Base-by-base conservation (phyloP, 2,888 invertebrate species). In the Linnaemya vulpina region DNA sequence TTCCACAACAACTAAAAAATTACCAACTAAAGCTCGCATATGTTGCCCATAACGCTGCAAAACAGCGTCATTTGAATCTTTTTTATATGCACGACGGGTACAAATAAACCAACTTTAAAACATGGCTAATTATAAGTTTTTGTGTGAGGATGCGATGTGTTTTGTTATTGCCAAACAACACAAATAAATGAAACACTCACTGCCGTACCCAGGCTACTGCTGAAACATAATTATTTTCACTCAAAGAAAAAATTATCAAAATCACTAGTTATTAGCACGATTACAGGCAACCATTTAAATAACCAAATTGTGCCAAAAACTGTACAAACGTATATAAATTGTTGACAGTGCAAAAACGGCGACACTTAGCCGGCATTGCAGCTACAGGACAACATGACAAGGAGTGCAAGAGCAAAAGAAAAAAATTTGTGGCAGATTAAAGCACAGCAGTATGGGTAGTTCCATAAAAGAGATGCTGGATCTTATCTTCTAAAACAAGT, bases 221-320 rank as follows among this genome's bases (percentile, higher is more conserved):
- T 38, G 40, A 51, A 63, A 40, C 74, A 71, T n/a, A 20, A 38
- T 51, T 62, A 74, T 51, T 62, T 51, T 9, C 20, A 46, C 35
- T 53, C 10, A 63, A 60, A 46, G 0, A 60, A 71, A 25, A 49
- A 46, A 46, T 65, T 62, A 51, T 67, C 43, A 81, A 75, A 79
- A 83, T 74, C 79, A 63, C 46, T 79, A 70, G 74, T 83, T 83
- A 83, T 83, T 83, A 83, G 79, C 62, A 63, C 79, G 68, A 79
- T 79, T 83, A 75, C 38, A 62, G 74, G 40, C 70, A 79, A 83
- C 68, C 68, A 63, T 74, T 83, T 83, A 68, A 68, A 70, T 74
- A 79, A 70, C 22, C 55, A 74, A 83, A 62, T 74, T 79, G 78
- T 74, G 83, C 83, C 83, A 83, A 74, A 67, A 73, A 68, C 17